phyloP scores from a whole-genome alignment of 2,797 vertebrate species.

The Leptodactylus fallax region DNA sequence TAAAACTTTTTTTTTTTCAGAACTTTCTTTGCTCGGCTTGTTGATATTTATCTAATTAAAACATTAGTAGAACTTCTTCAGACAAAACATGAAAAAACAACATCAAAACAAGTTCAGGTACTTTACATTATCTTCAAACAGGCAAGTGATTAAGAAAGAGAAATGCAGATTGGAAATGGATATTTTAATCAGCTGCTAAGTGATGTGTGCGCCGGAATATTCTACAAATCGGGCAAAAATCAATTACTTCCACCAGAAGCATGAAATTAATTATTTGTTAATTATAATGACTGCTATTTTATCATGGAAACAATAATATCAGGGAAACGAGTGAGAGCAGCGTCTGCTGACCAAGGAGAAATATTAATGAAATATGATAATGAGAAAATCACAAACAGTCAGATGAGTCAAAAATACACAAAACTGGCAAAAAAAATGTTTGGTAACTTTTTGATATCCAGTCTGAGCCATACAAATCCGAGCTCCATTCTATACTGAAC shows the following conservation, averaged over 20 bases:
- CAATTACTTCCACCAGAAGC: slow-evolving; percentile 54
- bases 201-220: slow-evolving; percentile 37
- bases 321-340: slow-evolving; percentile 15
- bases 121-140: slow-evolving; percentile 32
- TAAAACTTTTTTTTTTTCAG: slow-evolving; percentile 9
- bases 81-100: slow-evolving; percentile 9
- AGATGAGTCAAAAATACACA: not conserved
- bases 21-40: not conserved
- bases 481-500: no score
- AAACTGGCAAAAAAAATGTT: not conserved
- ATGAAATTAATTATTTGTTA: slow-evolving; percentile 61
- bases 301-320: slow-evolving; percentile 52
- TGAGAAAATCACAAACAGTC: slow-evolving; percentile 47
- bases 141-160: slow-evolving; percentile 28
- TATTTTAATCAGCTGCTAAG: slow-evolving; percentile 54
- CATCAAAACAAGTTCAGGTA: slow-evolving; percentile 46
- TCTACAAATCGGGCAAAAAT: slow-evolving; percentile 49
- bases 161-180: slow-evolving; percentile 47
- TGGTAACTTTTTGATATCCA: not conserved
- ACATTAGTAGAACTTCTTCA: not conserved
- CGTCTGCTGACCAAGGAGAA: slow-evolving; percentile 58
- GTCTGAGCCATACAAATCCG: no score
- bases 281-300: slow-evolving; percentile 56
- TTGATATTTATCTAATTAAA: slow-evolving; percentile 19
- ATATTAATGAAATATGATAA: slow-evolving; percentile 47